These are phyloP conservation scores for Potamilus streckersoni DNA, from an alignment of 1,140 invertebrate species.

Conservation along the genomic window DNA sequence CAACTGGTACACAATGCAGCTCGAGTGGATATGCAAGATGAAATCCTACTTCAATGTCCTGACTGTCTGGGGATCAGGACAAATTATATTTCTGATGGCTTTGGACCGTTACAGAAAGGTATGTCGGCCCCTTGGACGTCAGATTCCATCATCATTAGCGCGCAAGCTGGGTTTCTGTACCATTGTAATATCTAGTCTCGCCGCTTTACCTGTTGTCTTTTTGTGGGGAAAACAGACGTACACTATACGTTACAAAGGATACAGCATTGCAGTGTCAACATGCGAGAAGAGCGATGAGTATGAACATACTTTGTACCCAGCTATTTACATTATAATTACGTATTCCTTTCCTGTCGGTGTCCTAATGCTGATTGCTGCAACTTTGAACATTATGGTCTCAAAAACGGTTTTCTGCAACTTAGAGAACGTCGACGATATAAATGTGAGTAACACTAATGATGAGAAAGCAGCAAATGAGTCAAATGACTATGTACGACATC, in stretches of 20 bases:
- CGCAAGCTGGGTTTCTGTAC: conserved; percentile 8
- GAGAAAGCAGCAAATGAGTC: too few species aligned
- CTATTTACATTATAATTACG: conserved; percentile 13
- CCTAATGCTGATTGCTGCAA: conserved; percentile 5
- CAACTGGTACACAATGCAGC: conserved; percentile 44
- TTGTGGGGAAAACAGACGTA: conserved; percentile 28
- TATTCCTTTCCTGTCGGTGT: conserved; percentile 15
- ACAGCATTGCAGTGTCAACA: conserved; percentile 10
- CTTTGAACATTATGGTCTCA: conserved; percentile 14
- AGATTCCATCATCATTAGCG: conserved; percentile 31
- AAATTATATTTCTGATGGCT: conserved; percentile 38
- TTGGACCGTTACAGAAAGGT: conserved; percentile 46
- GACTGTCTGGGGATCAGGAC: conserved; percentile 38
- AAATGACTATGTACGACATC: too few species aligned
- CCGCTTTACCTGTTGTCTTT: conserved; percentile 8
- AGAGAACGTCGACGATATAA: too few species aligned
- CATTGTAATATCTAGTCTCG: conserved; percentile 1
- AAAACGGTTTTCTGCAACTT: neutral
- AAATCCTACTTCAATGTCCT: conserved; percentile 39
- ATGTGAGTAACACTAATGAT: too few species aligned
- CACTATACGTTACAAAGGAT: neutral
- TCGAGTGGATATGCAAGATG: conserved; percentile 35
- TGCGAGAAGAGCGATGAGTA: conserved; percentile 20
- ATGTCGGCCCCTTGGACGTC: conserved; percentile 35
- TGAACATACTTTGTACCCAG: conserved; percentile 9